Evolutionary conservation across 2,888 invertebrate species (phyloP), one percentile per base, ranked within the genome.

Genomic region (Drosophila barbarae): DNA sequence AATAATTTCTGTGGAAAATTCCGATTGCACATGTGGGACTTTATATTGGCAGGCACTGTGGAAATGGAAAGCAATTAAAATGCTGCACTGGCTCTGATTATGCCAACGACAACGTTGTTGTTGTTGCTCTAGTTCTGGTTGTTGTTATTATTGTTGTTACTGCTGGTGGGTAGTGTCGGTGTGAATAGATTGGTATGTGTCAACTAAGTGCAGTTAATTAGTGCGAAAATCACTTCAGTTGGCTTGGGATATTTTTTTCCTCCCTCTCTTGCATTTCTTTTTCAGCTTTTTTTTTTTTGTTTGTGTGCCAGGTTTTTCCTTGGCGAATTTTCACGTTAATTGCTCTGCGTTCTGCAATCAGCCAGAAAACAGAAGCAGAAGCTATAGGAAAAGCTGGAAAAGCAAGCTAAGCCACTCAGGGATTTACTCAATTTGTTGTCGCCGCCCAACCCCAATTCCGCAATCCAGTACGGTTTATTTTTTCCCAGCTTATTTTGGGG

Each of bases 151-250:
- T 46, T 46, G 46, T 30, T 30, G 18, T 13, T 30, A 13, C 30
- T 18, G 1, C 15, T 46, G 30, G 18, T 26, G 51, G 47, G 39
- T 51, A 36, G 32, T 15, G 65, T 73, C 56, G 75, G 71, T 77
- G 74, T 74, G 78, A 71, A 69, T 77, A 82, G 82, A 81, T 81
- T 81, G 80, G 80, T 82, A 82, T 81, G 81, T 81, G 81, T 81
- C 80, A 81, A 81, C 81, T 77, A 82, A 83, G 81, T 83, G 81
- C 81, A 82, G 82, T 82, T 82, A 82, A 82, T 82, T 82, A 82
- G 82, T 83, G 82, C 76, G 81, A 81, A 81, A 82, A 81, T 81
- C 83, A 81, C 79, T 83, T 78, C 73, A 82, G 81, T 81, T 81
- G 77, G 76, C 83, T 75, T 59, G 80, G 75, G 83, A 81, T 68